These are phyloP conservation scores for Onthophagus sagittarius DNA, from an alignment of 2,888 invertebrate species.

Conservation along the genomic window DNA sequence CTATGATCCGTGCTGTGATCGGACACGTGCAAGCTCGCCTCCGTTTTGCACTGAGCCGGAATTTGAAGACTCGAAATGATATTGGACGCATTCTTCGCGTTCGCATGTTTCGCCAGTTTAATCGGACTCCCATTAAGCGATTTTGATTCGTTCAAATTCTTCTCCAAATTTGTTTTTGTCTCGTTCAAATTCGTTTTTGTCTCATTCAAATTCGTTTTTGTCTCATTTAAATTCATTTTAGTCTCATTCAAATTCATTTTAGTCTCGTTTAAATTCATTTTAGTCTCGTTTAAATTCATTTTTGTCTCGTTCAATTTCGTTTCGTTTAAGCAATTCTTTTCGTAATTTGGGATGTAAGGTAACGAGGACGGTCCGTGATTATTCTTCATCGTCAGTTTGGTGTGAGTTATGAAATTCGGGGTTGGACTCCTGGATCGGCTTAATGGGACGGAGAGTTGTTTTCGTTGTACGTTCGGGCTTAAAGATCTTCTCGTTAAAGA, in stretches of 20 bases:
- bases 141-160: background rate
- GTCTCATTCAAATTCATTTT: background rate
- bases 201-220: constrained; percentile 23
- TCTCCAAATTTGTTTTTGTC: background rate
- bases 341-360: constrained; percentile 20
- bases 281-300: background rate
- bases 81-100: constrained; percentile 10
- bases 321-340: background rate
- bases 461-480: constrained; percentile 46
- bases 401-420: constrained; percentile 52
- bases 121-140: constrained; percentile 16
- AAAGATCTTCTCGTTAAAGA: constrained; percentile 40
- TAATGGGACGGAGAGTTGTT: constrained; percentile 38
- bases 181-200: background rate
- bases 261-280: background rate
- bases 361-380: constrained; percentile 29
- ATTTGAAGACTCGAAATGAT: constrained; percentile 51
- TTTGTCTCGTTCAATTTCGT: background rate
- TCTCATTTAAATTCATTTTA: background rate
- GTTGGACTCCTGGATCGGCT: constrained; percentile 53
- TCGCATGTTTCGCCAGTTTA: constrained; percentile 14
- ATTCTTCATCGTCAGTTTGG: constrained; percentile 37
- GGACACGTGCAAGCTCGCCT: constrained; percentile 42
- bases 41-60: constrained; percentile 47
- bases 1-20: constrained; percentile 53